Percentiles rank a stretch among this genome's conserved stretches.
phyloP scores from a whole-genome alignment of 2,797 vertebrate species.

The Diplodus sargus region DNA sequence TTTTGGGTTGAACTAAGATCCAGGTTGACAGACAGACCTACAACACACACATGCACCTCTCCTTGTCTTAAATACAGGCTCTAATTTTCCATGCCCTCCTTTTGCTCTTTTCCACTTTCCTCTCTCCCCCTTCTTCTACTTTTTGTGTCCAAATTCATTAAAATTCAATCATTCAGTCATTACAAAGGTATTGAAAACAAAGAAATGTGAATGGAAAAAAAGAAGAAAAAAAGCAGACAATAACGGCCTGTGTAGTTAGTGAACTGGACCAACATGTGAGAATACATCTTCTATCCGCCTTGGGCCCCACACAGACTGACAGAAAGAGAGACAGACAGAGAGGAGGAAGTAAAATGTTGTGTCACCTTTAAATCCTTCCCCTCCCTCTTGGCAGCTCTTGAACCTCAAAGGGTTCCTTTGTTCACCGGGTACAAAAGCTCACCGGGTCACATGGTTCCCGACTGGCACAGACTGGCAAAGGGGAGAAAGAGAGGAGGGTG shows the following conservation, averaged over 20 bases:
- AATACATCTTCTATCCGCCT: conserved; percentile 16
- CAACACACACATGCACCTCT: conserved; percentile 32
- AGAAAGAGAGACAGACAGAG: conserved; percentile 3
- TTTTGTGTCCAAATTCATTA: conserved; percentile 3
- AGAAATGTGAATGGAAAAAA: background rate
- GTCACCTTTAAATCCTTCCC: conserved; percentile 77
- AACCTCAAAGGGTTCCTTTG: conserved; percentile 78
- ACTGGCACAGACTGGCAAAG: conserved; percentile 58
- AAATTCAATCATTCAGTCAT: background rate
- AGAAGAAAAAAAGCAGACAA: background rate
- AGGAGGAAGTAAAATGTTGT: conserved; percentile 64
- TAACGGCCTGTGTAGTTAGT: background rate
- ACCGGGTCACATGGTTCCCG: conserved; percentile 66
- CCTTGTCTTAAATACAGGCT: background rate
- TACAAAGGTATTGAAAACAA: background rate
- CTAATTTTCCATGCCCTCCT: conserved; percentile 26
- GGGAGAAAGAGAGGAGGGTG: conserved; percentile 17
- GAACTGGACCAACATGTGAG: background rate
- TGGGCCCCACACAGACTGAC: conserved; percentile 26
- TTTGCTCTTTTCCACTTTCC: background rate
- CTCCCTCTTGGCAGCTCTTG: conserved; percentile 60
- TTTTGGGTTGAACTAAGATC: conserved; percentile 63
- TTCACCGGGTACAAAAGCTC: conserved; percentile 69
- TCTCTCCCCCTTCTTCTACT: background rate
- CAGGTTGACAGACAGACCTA: conserved; percentile 58